Conservation (phyloP, 2,113 vertebrate species). For the Malurus alboscapulatus region DNA sequence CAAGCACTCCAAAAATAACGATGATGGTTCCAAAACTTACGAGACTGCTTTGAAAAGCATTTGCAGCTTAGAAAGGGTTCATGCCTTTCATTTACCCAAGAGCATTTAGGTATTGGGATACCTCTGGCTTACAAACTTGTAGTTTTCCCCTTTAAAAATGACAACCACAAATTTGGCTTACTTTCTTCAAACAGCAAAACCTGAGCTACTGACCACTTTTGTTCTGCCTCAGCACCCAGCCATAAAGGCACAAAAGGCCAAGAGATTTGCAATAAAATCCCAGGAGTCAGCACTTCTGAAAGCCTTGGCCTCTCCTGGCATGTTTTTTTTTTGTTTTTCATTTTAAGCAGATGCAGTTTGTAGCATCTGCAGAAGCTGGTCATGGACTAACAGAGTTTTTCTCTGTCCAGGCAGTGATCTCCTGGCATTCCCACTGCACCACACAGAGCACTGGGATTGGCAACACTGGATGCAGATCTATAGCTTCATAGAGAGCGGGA, state of each 20-base stretch:
- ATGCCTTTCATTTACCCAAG: not conserved
- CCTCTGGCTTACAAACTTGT: not conserved
- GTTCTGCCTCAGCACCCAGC: not conserved
- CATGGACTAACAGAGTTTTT: not conserved
- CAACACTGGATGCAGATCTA: not conserved
- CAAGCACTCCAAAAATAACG: not conserved
- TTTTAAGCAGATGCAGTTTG: not conserved
- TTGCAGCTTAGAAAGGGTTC: not conserved
- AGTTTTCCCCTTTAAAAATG: not conserved
- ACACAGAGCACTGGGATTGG: not conserved
- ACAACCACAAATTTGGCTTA: not conserved
- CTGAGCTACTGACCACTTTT: not conserved
- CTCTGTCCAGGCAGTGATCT: rapidly evolving
- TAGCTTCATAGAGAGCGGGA: not conserved
- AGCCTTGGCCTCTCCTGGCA: not conserved
- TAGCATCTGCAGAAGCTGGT: not conserved
- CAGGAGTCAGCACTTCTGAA: not conserved
- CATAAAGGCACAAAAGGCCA: not conserved
- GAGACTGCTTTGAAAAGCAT: not conserved
- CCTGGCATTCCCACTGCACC: not conserved
- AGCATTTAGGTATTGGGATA: not conserved
- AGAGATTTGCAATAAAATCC: not conserved
- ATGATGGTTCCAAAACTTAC: not conserved
- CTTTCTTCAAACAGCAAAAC: not conserved
- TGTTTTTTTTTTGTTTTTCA: not conserved